Conservation (phyloP, 2,888 invertebrate species). For the Harpalus rufipes region DNA sequence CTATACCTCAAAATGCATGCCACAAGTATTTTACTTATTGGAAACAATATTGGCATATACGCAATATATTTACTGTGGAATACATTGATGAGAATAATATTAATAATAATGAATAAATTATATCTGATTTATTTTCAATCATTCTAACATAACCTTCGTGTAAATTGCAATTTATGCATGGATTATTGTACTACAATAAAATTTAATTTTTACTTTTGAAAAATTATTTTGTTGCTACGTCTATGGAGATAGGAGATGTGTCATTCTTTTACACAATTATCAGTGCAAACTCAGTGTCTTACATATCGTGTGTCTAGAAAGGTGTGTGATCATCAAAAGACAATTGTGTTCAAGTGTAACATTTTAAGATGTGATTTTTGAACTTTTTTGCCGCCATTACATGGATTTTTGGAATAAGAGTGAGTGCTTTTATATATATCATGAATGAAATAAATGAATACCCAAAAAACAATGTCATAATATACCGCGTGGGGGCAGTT, state of each 20-base stretch:
- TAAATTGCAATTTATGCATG: too few relatives aligned
- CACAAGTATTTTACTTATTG: too few relatives aligned
- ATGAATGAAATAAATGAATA: too few relatives aligned
- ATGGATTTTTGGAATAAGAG: slow-evolving; percentile 15
- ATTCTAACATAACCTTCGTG: too few relatives aligned
- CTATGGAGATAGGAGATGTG: slow-evolving; percentile 29
- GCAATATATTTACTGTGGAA: too few relatives aligned
- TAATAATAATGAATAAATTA: too few relatives aligned
- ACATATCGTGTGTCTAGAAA: background rate
- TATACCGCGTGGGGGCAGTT: too few relatives aligned
- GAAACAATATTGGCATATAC: too few relatives aligned
- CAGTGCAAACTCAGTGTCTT: slow-evolving; percentile 12
- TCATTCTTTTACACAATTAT: slow-evolving; percentile 50
- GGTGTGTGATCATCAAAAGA: slow-evolving; percentile 38
- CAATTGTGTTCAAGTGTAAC: background rate
- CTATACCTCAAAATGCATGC: too few relatives aligned
- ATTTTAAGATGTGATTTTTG: background rate
- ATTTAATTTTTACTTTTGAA: background rate
- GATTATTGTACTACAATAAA: background rate
- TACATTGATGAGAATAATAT: too few relatives aligned
- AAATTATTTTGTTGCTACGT: background rate
- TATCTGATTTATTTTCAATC: too few relatives aligned
- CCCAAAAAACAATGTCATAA: too few relatives aligned
- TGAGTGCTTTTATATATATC: slow-evolving; percentile 25
- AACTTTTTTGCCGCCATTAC: background rate